Conservation (phyloP, 2,113 vertebrate species). For the Alligator mississippiensis region DNA sequence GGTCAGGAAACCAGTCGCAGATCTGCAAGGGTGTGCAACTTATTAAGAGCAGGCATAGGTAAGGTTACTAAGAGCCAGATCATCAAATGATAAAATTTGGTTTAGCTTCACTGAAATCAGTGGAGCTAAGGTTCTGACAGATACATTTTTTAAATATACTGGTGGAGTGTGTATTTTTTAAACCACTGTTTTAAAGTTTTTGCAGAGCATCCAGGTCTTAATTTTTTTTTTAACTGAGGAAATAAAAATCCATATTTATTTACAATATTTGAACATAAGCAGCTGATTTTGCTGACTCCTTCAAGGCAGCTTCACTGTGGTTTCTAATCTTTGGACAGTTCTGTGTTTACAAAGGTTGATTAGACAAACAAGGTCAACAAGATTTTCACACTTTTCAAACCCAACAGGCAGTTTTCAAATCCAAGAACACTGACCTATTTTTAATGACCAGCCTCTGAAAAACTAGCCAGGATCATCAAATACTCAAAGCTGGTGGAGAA, state of each 20-base stretch:
- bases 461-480: not conserved
- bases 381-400: constrained; percentile 36
- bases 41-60: not conserved
- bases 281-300: constrained; percentile 21
- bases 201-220: not conserved
- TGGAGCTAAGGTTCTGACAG: not conserved
- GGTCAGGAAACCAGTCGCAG: not conserved
- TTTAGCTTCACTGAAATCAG: fast-evolving
- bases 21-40: not conserved
- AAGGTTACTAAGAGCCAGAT: no score
- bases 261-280: constrained; percentile 27
- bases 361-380: constrained; percentile 49
- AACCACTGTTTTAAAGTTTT: not conserved
- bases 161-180: not conserved
- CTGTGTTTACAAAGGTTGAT: constrained; percentile 20
- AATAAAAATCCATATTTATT: not conserved
- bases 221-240: not conserved
- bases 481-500: not conserved
- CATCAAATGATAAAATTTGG: not conserved
- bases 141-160: no score
- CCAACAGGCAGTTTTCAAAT: not conserved
- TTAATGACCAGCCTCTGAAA: constrained; percentile 27
- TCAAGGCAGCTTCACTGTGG: not conserved
- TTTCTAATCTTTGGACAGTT: constrained; percentile 34
- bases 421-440: not conserved